Evolutionary conservation across 2,888 invertebrate genomes (phyloP), one percentile per base, ranked within the genome.

Genomic region (Meliscaeva auricollis): DNA sequence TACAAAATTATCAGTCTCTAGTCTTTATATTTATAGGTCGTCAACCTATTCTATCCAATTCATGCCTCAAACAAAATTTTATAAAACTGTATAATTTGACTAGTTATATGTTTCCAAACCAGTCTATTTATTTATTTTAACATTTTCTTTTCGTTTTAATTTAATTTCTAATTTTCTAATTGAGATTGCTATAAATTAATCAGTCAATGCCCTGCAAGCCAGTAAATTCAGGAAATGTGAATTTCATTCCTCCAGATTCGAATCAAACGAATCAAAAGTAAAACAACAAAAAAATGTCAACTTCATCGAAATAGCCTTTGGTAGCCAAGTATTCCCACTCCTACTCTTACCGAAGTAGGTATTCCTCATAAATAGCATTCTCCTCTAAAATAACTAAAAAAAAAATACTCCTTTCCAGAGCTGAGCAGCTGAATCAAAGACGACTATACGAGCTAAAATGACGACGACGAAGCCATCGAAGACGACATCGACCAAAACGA

Each of bases 261-360:
- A 2, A n/a, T 22, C 26, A 30, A 60, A 35, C 3, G 13, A n/a
- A 26, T 26, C 4, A 41, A 60, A 41, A n/a, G 1, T 2, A 38
- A 17, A 11, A 1, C 35, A 3, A 35, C 6, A 38, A 52, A 22
- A 60, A 41, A 26, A 41, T 41, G 26, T 41, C 41, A 60, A 60
- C 22, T 41, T 22, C 20, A 22, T 58, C 38, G 13, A 22, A 41
- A 41, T 22, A 41, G 41, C 22, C 32, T 60, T 60, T 26, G n/a
- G 41, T 41, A 58, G 38, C 35, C 58, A 58, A 35, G 20, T 60
- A 46, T 64, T 64, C 46, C 30, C 46, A 64, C 62, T 46, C 62
- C 62, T 64, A 60, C 41, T 38, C 38, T n/a, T 1, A 9, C 2
- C 8, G 9, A 0, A 15, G 26, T 26, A 2, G 56, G 20, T 20